phyloP scores from a whole-genome alignment of 2,888 invertebrate species.

The Sarcophaga caerulescens region DNA sequence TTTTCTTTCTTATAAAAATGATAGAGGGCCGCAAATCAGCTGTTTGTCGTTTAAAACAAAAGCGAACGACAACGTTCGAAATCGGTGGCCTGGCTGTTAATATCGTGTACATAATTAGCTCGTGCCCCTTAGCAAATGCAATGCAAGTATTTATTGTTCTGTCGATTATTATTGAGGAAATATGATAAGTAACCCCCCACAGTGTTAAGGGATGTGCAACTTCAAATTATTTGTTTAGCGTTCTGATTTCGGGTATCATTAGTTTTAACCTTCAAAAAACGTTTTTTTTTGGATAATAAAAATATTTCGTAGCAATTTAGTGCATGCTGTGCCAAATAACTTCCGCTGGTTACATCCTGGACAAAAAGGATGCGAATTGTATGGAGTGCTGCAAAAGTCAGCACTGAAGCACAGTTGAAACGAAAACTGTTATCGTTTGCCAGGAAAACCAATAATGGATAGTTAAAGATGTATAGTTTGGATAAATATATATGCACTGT shows the following conservation, averaged over 20 bases:
- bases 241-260: slow-evolving; percentile 48
- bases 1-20: too few relatives aligned
- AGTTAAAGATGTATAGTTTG: not conserved
- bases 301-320: slow-evolving; percentile 63
- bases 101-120: too few relatives aligned
- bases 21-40: too few relatives aligned
- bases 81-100: too few relatives aligned
- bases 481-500: too few relatives aligned
- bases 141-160: too few relatives aligned
- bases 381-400: not conserved
- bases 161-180: too few relatives aligned
- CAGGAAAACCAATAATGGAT: slow-evolving; percentile 3
- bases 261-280: slow-evolving; percentile 44
- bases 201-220: not conserved
- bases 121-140: not conserved
- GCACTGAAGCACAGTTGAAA: not conserved
- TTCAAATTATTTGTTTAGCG: not conserved
- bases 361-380: not conserved
- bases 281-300: slow-evolving; percentile 48
- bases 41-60: too few relatives aligned
- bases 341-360: slow-evolving; percentile 64
- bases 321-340: slow-evolving; percentile 66
- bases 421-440: slow-evolving; percentile 24
- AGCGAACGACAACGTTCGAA: too few relatives aligned
- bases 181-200: not conserved